These are phyloP conservation scores for Stichodactyla mertensii DNA, from an alignment of 64 coral and sea anemone species.

Conservation along the genomic window DNA sequence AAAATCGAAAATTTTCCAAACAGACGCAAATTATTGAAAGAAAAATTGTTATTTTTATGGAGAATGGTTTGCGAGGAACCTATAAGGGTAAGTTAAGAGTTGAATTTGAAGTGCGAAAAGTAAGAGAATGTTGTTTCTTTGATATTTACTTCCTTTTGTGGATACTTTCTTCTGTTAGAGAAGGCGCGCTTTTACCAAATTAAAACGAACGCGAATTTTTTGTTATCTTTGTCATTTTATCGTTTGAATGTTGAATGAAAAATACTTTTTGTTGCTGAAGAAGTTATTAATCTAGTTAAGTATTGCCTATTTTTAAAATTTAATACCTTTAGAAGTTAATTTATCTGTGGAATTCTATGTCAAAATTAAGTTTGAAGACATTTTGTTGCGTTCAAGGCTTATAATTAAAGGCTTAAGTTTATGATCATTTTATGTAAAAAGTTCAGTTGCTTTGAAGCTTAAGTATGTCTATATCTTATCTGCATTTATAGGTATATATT, in stretches of 20 bases:
- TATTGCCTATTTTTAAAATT: not conserved
- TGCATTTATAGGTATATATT: too few species aligned
- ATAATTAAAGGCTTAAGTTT: too few species aligned
- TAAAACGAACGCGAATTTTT: not conserved
- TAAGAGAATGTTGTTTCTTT: not conserved
- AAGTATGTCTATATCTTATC: too few species aligned
- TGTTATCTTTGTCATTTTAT: not conserved
- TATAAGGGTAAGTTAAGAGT: conserved; percentile 80
- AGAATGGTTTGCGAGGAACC: conserved; percentile 99
- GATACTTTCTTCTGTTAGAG: not conserved
- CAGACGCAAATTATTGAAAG: conserved; percentile 5
- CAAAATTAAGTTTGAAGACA: not conserved
- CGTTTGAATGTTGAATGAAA: not conserved
- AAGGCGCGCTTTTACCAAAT: conserved; percentile 7
- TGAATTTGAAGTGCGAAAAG: not conserved
- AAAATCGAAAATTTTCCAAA: not conserved
- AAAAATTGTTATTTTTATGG: conserved; percentile 43
- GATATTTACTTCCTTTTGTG: not conserved
- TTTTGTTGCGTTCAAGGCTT: not conserved
- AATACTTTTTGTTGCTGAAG: not conserved
- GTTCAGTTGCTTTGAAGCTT: too few species aligned
- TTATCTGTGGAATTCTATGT: not conserved
- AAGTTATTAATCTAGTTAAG: not conserved
- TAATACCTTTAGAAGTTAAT: not conserved
- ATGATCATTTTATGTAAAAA: too few species aligned